These are phyloP conservation scores for Mesorhabditis sp. DNA, from an alignment of 2,888 invertebrate genomes.

Conservation along the genomic window DNA sequence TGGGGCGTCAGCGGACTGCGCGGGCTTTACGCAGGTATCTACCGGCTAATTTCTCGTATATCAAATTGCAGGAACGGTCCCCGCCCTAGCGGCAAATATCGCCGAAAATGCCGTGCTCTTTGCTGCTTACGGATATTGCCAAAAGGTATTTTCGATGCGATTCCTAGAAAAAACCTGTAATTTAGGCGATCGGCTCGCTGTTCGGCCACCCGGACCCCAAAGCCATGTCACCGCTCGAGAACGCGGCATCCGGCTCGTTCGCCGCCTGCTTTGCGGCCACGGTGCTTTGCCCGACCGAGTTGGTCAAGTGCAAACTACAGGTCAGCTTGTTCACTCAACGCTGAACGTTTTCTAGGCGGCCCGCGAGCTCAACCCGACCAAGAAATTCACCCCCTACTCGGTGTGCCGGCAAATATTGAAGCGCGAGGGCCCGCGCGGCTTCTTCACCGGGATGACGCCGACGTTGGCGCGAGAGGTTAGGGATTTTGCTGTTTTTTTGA, in stretches of 20 bases:
- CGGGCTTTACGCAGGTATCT: slow-evolving; percentile 62
- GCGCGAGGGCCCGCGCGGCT: slow-evolving; percentile 69
- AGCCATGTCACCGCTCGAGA: slow-evolving; percentile 45
- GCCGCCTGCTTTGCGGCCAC: slow-evolving; percentile 96
- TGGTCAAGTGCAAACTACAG: slow-evolving; percentile 92
- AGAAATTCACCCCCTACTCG: slow-evolving; percentile 37
- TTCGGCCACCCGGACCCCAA: slow-evolving; percentile 57
- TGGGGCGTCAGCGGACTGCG: slow-evolving; percentile 77
- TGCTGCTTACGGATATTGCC: slow-evolving; percentile 89
- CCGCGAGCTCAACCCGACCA: slow-evolving; percentile 28
- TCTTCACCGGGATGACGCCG: slow-evolving; percentile 52
- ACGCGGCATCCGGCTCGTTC: slow-evolving; percentile 74
- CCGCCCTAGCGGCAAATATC: slow-evolving; percentile 89
- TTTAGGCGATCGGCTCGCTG: slow-evolving; percentile 61
- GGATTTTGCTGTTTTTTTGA: neutral
- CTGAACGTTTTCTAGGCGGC: slow-evolving; percentile 19
- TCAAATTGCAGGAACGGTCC: slow-evolving; percentile 73
- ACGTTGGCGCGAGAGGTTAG: slow-evolving; percentile 40
- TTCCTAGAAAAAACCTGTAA: neutral
- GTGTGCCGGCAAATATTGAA: slow-evolving; percentile 72
- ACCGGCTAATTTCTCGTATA: neutral
- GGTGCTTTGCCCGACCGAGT: slow-evolving; percentile 91
- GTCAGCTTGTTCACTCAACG: slow-evolving; percentile 64
- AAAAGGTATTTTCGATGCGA: slow-evolving; percentile 66
- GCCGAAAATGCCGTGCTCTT: slow-evolving; percentile 96